Percentiles rank a stretch among this genome's conserved stretches.
Evolutionary conservation across 1,140 invertebrate genomes (phyloP).

Genomic region (Ceratosolen fusciceps): DNA sequence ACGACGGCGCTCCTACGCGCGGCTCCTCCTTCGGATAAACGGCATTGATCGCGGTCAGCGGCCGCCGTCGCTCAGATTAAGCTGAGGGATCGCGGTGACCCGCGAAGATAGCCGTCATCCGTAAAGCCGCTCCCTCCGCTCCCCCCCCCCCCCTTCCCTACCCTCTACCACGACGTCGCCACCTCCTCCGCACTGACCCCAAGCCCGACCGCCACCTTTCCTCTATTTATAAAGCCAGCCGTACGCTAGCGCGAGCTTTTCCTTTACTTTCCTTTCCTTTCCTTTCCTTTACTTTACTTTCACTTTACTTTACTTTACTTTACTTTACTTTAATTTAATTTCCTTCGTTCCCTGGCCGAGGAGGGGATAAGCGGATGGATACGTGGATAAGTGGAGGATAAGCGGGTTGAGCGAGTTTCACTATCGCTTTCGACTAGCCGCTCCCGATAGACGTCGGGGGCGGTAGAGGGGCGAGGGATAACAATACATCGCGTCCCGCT

Average conservation of each 20-base stretch:
- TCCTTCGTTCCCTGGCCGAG: too few species aligned
- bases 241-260: neutral
- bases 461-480: too few species aligned
- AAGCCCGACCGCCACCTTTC: neutral
- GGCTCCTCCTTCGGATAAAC: neutral
- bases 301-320: too few species aligned
- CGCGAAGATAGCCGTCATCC: constrained; percentile 65
- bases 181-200: constrained; percentile 50
- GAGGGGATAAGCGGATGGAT: too few species aligned
- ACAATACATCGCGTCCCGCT: too few species aligned
- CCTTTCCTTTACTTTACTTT: neutral
- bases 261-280: neutral
- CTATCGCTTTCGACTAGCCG: too few species aligned
- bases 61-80: constrained; percentile 59
- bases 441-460: too few species aligned
- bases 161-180: constrained; percentile 44
- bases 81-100: constrained; percentile 65
- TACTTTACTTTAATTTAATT: too few species aligned
- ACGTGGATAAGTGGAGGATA: too few species aligned
- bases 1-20: neutral
- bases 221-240: neutral
- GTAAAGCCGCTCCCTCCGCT: constrained; percentile 58
- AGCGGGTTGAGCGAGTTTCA: too few species aligned
- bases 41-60: neutral
- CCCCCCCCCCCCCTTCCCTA: constrained; percentile 25